These are phyloP conservation scores for Scelioninae gen. 1 DNA, from an alignment of 2,888 invertebrate species.

Conservation along the genomic window DNA sequence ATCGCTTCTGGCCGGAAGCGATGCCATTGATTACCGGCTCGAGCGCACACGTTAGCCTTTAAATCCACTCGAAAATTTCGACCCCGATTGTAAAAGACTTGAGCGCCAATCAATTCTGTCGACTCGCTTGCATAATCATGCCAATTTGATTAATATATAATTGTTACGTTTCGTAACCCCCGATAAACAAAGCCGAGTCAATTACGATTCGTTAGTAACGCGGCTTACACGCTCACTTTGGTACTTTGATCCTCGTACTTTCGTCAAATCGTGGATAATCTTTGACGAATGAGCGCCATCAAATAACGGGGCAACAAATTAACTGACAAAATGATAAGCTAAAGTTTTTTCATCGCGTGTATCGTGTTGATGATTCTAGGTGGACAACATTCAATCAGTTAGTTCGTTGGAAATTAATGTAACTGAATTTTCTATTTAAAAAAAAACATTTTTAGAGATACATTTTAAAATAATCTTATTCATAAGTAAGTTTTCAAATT, in stretches of 20 bases:
- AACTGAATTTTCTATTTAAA: background rate
- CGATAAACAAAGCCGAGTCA: constrained; percentile 43
- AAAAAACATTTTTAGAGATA: no score
- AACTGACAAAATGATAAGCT: constrained; percentile 24
- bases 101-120: constrained; percentile 40
- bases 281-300: constrained; percentile 35
- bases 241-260: constrained; percentile 32
- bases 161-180: constrained; percentile 48
- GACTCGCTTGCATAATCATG: constrained; percentile 42
- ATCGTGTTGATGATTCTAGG: constrained; percentile 1
- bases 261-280: constrained; percentile 39
- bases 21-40: constrained; percentile 51
- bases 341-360: constrained; percentile 27
- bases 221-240: constrained; percentile 36
- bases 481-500: no score
- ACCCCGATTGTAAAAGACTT: constrained; percentile 32
- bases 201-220: constrained; percentile 44
- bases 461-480: no score
- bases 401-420: background rate
- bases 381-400: constrained; percentile 19
- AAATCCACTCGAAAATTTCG: constrained; percentile 50
- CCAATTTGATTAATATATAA: constrained; percentile 51
- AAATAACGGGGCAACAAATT: constrained; percentile 14
- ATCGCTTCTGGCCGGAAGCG: constrained; percentile 57
- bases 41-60: constrained; percentile 35